Base-by-base conservation (phyloP, 2,797 vertebrate genomes). In the Phrynocephalus guinanensis region DNA sequence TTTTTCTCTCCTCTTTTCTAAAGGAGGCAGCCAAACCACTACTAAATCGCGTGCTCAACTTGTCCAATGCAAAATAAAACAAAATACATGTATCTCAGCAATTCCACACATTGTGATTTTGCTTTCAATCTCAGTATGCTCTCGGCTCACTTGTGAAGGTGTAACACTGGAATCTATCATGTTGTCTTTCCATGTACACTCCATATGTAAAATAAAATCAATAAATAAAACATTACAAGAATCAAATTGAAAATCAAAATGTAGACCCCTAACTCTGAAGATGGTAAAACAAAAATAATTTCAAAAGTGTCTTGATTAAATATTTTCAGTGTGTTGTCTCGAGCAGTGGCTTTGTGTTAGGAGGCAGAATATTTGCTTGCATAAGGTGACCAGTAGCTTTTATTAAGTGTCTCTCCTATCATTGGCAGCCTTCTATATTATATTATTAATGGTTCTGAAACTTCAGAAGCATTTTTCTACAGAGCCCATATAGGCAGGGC, bases 11-110 rank as follows among this genome's bases (percentile, higher is more conserved):
- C 28, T 71, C 71, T 87, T 88, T 91, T 91, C 67, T 3, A 52
- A 82, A 87, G 91, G 89, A 87, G 91, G 89, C 2, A 4, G 92
- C 91, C 91, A 95, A 94, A 92, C 88, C 90, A 93, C 91, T 91
- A 91, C 88, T 90, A 92, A 94, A 94, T 92, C 89, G 85, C 90
- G 89, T 18, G 86, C 80, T 89, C 92, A 92, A 93, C 90, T 56
- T 18, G n/a, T 87, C 82, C 86, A 91, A 72, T 82, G 77, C n/a
- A 81, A 86, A 79, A 85, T 63, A 63, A 63, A 63, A 63, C 18
- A 18, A 18, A 63, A 63, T 5, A 63, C 18, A 56, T 56, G 60
- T 63, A 89, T 80, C 71, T 73, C 56, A 83, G 85, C 38, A 80
- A 84, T 66, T 84, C 56, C 67, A 67, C 75, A 88, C 86, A 63